Evolutionary conservation across 1,140 invertebrate species (phyloP).

Genomic region (Tetramorium simillimum): DNA sequence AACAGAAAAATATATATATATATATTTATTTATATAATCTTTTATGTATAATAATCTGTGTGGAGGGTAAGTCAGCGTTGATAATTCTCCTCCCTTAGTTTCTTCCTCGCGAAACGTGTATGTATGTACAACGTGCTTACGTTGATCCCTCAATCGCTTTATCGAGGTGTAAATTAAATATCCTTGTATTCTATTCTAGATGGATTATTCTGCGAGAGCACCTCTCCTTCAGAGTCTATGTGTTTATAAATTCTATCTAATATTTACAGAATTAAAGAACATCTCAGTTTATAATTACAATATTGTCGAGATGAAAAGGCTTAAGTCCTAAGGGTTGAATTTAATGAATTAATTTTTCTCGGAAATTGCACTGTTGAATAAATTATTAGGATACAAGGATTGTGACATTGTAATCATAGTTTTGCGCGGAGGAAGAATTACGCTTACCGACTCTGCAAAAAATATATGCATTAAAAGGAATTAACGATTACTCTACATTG

Average conservation of each 20-base stretch:
- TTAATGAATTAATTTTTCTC: neutral
- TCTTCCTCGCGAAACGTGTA: conserved; percentile 16
- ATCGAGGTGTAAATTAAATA: conserved; percentile 23
- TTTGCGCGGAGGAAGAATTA: conserved; percentile 25
- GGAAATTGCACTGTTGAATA: neutral
- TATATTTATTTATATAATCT: conserved; percentile 66
- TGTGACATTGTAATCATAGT: neutral
- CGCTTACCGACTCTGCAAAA: conserved; percentile 35
- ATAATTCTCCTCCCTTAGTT: conserved; percentile 58
- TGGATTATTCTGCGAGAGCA: neutral
- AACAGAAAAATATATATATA: conserved; percentile 79
- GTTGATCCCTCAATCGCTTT: conserved; percentile 1
- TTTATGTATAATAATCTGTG: conserved; percentile 78
- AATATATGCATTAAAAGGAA: conserved; percentile 35
- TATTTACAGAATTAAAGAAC: conserved; percentile 17
- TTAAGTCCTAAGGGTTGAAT: neutral
- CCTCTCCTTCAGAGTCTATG: neutral
- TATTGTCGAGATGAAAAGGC: neutral
- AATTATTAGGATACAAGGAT: conserved; percentile 10
- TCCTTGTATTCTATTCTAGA: conserved; percentile 36
- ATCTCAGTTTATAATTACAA: neutral
- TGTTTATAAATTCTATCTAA: neutral
- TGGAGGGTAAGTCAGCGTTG: conserved; percentile 54
- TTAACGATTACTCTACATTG: neutral
- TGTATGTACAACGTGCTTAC: conserved; percentile 56